Conservation (phyloP, 1,140 invertebrate genomes). For the Phthorimaea operculella region DNA sequence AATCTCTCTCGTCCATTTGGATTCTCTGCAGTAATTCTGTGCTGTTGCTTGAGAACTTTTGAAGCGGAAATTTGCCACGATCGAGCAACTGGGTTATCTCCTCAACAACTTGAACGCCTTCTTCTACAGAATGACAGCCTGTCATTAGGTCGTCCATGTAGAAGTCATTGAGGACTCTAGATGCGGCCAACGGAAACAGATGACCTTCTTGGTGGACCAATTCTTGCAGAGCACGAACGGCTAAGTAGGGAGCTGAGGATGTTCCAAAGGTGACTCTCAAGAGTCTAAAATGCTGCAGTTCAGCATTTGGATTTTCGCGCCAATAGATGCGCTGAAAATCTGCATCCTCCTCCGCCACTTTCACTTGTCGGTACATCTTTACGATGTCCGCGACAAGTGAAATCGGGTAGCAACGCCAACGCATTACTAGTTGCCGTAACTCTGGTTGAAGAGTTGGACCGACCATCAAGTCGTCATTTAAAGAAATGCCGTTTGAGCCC, state of each 20-base stretch:
- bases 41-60: constrained; percentile 20
- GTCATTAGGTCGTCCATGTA: constrained; percentile 39
- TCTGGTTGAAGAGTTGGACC: constrained; percentile 18
- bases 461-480: constrained; percentile 8
- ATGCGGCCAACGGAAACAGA: constrained; percentile 9
- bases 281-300: constrained; percentile 21
- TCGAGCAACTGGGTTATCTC: constrained; percentile 9
- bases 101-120: constrained; percentile 10
- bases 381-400: constrained; percentile 37
- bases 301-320: constrained; percentile 9
- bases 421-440: constrained; percentile 31
- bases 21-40: constrained; percentile 10
- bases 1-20: background rate
- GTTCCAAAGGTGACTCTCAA: constrained; percentile 30
- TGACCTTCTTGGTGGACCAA: constrained; percentile 19
- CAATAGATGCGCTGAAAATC: constrained; percentile 32
- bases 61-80: constrained; percentile 7
- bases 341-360: constrained; percentile 21
- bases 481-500: background rate
- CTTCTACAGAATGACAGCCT: constrained; percentile 18
- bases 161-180: constrained; percentile 19
- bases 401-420: constrained; percentile 32
- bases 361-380: constrained; percentile 44
- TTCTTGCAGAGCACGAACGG: constrained; percentile 25
- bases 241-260: constrained; percentile 15